Conservation (phyloP, 2,797 vertebrate species). For the Catamblyrhynchus diadema region DNA sequence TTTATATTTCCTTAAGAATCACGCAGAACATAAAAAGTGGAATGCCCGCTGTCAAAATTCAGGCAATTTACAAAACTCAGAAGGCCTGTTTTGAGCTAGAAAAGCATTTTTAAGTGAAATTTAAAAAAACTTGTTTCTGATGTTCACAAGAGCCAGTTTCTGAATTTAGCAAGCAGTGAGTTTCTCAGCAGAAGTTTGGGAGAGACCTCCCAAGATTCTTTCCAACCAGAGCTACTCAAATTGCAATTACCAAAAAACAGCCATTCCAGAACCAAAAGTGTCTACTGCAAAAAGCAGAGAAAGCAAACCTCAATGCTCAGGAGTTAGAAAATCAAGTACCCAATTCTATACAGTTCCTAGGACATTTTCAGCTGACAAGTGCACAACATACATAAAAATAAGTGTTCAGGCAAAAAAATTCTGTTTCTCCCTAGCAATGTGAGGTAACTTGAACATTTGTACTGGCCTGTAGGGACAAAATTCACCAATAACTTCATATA, state of each 20-base stretch:
- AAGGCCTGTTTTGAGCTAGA: neutral
- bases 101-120: neutral
- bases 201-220: neutral
- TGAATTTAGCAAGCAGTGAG: neutral
- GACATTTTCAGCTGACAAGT: neutral
- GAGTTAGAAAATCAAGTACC: neutral
- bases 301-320: neutral
- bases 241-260: neutral
- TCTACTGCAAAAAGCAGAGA: neutral
- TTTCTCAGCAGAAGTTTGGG: neutral
- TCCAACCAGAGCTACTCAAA: neutral
- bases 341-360: neutral
- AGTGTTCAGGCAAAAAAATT: neutral
- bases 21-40: accelerated
- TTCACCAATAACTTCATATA: neutral
- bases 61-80: neutral
- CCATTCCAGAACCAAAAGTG: neutral
- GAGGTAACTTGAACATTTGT: neutral
- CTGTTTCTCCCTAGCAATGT: neutral
- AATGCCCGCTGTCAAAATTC: neutral
- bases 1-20: neutral
- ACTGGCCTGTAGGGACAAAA: neutral
- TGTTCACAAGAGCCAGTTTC: neutral
- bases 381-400: neutral
- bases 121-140: neutral